phyloP scores from a whole-genome alignment of 2,888 invertebrate species.

The Leptogaster cylindrica region DNA sequence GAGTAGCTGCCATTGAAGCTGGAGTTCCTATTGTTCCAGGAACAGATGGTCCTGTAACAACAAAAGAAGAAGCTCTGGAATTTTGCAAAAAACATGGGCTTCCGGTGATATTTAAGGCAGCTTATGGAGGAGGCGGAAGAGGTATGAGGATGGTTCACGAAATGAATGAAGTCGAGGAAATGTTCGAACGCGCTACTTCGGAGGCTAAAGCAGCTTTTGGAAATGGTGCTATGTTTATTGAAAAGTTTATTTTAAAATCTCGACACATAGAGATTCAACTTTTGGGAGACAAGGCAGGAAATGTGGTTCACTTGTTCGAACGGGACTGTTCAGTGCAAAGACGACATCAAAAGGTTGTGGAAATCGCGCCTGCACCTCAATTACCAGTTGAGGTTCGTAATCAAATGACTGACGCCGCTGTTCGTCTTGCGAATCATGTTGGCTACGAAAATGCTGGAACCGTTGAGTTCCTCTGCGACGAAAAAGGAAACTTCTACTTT shows the following conservation, averaged over 20 bases:
- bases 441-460: conserved; percentile 98
- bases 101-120: conserved; percentile 98
- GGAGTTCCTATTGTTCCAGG: conserved; percentile 95
- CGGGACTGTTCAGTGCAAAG: conserved; percentile 98
- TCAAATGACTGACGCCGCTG: conserved; percentile 89
- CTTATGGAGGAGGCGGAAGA: conserved; percentile 96
- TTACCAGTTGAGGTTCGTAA: conserved; percentile 78
- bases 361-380: conserved; percentile 96
- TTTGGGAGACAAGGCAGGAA: conserved; percentile 89
- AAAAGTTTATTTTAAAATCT: conserved; percentile 96
- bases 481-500: conserved; percentile 93
- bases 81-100: conserved; percentile 93
- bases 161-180: conserved; percentile 89
- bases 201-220: conserved; percentile 97
- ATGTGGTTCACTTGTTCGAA: conserved; percentile 95
- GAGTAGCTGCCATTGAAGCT: conserved; percentile 92
- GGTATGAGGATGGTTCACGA: conserved; percentile 91
- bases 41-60: conserved; percentile 89
- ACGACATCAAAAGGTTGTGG: conserved; percentile 98
- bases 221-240: conserved; percentile 98
- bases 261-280: conserved; percentile 88
- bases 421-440: conserved; percentile 86
- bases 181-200: conserved; percentile 90
- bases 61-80: conserved; percentile 82
- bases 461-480: conserved; percentile 95